Percentiles rank a stretch among this genome's conserved stretches.
Conservation (phyloP, 2,888 invertebrate species). For the Tridacna gigas region DNA sequence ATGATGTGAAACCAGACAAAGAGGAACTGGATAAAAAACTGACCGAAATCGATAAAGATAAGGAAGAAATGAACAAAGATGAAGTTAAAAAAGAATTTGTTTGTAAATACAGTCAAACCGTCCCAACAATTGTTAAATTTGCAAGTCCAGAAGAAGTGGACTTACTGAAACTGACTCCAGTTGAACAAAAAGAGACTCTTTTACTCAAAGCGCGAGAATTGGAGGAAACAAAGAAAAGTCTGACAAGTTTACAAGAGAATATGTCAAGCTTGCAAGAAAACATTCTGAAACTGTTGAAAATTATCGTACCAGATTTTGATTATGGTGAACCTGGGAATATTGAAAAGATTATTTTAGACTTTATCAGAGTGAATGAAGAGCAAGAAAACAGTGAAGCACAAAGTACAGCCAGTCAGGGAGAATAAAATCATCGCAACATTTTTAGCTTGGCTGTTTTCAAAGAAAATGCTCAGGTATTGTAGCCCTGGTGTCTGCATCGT, state of each 20-base stretch:
- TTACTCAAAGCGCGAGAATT: constrained; percentile 47
- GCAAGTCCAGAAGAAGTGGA: constrained; percentile 53
- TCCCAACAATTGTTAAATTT: constrained; percentile 53
- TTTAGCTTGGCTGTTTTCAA: too few species aligned
- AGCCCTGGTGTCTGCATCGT: too few species aligned
- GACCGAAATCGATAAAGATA: neutral
- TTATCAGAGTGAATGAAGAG: constrained; percentile 70
- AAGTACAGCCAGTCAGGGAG: neutral
- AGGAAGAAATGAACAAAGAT: constrained; percentile 25
- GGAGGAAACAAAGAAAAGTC: constrained; percentile 42
- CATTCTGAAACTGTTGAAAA: constrained; percentile 70
- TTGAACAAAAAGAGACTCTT: constrained; percentile 51
- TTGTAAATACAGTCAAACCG: constrained; percentile 45
- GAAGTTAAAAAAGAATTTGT: constrained; percentile 31
- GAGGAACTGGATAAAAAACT: neutral
- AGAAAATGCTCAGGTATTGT: too few species aligned
- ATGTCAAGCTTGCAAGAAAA: constrained; percentile 67
- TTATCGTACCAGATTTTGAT: constrained; percentile 76
- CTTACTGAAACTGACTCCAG: constrained; percentile 42
- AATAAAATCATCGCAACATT: neutral
- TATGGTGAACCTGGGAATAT: constrained; percentile 73
- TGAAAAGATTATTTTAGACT: constrained; percentile 72
- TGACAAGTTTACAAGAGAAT: constrained; percentile 37
- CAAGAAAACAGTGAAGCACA: neutral
- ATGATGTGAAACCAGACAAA: neutral